Percentiles rank a stretch among this genome's conserved stretches.
These are phyloP conservation scores for Oceanodroma tethys DNA, from an alignment of 2,113 vertebrate genomes.

Conservation along the genomic window DNA sequence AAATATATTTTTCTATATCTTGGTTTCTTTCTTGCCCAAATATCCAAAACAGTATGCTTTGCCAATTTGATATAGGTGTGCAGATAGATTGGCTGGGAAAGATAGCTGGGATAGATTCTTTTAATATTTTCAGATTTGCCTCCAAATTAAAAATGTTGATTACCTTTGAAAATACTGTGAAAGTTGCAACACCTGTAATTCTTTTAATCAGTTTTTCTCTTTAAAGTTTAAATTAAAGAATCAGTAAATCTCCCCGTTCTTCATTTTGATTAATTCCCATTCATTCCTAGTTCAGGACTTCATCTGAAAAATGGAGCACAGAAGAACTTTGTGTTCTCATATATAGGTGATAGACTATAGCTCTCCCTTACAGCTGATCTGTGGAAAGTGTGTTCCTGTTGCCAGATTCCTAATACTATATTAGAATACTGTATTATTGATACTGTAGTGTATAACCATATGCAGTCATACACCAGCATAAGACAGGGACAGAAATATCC, in stretches of 20 bases:
- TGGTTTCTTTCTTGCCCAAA: background rate
- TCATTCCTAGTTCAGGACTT: background rate
- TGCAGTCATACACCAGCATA: background rate
- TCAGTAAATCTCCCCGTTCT: background rate
- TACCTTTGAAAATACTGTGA: background rate
- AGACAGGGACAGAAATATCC: background rate
- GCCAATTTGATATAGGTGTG: background rate
- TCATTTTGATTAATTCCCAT: background rate
- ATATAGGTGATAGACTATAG: background rate
- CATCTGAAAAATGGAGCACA: background rate
- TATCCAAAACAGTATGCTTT: background rate
- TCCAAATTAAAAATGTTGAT: background rate
- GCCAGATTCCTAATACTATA: background rate
- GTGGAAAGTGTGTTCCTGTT: fast-evolving
- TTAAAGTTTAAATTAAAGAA: background rate
- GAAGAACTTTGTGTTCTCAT: background rate
- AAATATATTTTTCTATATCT: background rate
- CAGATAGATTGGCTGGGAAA: background rate
- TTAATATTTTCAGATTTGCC: background rate
- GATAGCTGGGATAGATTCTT: background rate
- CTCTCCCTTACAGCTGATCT: background rate
- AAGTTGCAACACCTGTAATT: background rate
- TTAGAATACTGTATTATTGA: background rate
- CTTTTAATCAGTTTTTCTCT: background rate
- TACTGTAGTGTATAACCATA: background rate